phyloP scores from a whole-genome alignment of 2,797 vertebrate genomes.

The Glyptemys insculpta region DNA sequence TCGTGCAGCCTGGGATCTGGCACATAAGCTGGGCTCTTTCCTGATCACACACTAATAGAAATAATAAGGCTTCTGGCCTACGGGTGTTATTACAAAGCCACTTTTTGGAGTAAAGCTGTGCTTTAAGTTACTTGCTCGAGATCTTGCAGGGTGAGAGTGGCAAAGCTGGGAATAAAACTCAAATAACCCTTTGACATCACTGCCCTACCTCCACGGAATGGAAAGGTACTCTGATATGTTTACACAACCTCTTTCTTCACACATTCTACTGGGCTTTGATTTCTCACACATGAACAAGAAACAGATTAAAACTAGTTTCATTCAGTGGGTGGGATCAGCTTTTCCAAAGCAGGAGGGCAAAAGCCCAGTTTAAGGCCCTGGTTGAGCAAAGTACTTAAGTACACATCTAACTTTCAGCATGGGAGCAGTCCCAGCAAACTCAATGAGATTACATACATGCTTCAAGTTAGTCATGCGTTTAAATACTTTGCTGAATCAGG shows the following conservation, averaged over 20 bases:
- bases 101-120: not conserved
- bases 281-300: not conserved
- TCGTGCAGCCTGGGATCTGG: not conserved
- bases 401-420: not conserved
- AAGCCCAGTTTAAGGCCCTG: not conserved
- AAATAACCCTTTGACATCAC: not conserved
- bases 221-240: not conserved
- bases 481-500: not conserved
- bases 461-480: rapidly evolving
- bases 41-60: not conserved
- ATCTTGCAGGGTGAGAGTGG: not conserved
- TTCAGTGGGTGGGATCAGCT: rapidly evolving
- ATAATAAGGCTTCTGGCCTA: not conserved
- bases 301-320: not conserved
- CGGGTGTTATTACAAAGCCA: not conserved
- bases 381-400: not conserved
- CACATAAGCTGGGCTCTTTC: not conserved
- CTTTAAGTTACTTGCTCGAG: not conserved
- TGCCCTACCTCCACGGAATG: too few species aligned
- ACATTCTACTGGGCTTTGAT: not conserved
- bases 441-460: not conserved
- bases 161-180: not conserved
- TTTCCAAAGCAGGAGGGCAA: not conserved
- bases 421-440: not conserved
- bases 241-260: not conserved